Evolutionary conservation across 2,888 invertebrate species (phyloP), one percentile per base, ranked within the genome.

Genomic region (Cyclophora albipunctata): DNA sequence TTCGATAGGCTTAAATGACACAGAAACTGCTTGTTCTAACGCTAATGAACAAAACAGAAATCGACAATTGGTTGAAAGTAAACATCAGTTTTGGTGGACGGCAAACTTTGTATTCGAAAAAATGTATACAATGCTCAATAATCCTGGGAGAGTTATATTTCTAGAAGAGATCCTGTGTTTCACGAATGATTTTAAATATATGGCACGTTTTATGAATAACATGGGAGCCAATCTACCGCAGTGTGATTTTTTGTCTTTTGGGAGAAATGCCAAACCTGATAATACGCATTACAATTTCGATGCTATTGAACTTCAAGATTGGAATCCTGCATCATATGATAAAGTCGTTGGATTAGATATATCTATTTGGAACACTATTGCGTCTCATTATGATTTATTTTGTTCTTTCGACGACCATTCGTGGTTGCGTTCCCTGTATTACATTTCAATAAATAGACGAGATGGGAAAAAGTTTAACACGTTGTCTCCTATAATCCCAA

Each of bases 81-180:
- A 82, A 57, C 78, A 78, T 53, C 71, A 68, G 45, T 81, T 80
- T 81, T 82, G 82, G 82, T 83, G 82, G 82, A 78, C 81, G 5
- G 68, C 75, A 3, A 81, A 81, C 57, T 71, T 58, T 46, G 65
- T 81, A 35, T 82, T 83, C 51, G 78, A 77, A 53, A 64, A 62
- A 48, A 46, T 78, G 41, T 55, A 61, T 0, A 53, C 52, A 37
- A 64, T 59, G 3, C 49, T 57, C 34, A 53, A 66, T 20, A 67
- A 76, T 42, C 59, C 62, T 33, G 79, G 74, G 5, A 50, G 68
- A 3, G 68, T 76, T 45, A 58, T 78, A 45, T 79, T 82, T 60
- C 47, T 79, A 40, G 70, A 78, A 2, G 67, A 75, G 34, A 66
- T 79, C 55, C 53, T 68, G 33, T 74, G 66, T 62, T 57, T 81